Base-by-base conservation (phyloP, 2,113 vertebrate genomes). In the Percopsis transmontana region DNA sequence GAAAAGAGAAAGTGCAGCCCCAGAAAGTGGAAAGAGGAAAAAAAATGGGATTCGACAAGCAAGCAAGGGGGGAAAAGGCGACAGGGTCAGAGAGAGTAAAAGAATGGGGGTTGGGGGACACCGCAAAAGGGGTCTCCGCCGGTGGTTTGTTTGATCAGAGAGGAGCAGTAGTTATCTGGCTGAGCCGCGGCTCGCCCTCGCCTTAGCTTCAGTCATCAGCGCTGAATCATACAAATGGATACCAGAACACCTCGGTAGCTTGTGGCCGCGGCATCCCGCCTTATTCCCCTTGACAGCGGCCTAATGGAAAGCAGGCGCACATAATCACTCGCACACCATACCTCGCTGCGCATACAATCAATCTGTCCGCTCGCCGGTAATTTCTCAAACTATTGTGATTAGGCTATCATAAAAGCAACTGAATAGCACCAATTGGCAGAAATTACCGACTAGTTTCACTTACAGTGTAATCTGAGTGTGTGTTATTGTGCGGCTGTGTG, bases 91-190 rank as follows among this genome's bases (percentile, higher is more conserved):
- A 18, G 54, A 56, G 54, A 58, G 48, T 24, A 24, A 6, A n/a
- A 40, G 24, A 56, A 14, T n/a, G 54, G 10, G 21, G 8, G 53
- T 47, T 7, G 2, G 20, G 18, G 11, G 5, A 50, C 13, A 62
- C 13, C 38, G 45, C 39, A 9, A 20, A 2, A 33, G 71, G 73
- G 52, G 58, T 70, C 74, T 85, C 77, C 59, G 77, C 79, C 72
- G 83, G 87, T 82, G 87, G 85, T 85, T 87, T 68, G 82, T 88
- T 88, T 89, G 89, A 90, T 89, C 89, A 87, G 70, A 20, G 80
- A 73, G 60, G 81, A 74, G 78, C 60, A 72, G 83, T 56, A 84
- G 76, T 88, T 83, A 86, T 89, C 82, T 80, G 76, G 79, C 55
- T 51, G 75, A 52, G 51, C 68, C 74, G 39, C 53, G 18, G 72